phyloP scores from a whole-genome alignment of 1,140 invertebrate species.

The Alviniconcha marisindica region DNA sequence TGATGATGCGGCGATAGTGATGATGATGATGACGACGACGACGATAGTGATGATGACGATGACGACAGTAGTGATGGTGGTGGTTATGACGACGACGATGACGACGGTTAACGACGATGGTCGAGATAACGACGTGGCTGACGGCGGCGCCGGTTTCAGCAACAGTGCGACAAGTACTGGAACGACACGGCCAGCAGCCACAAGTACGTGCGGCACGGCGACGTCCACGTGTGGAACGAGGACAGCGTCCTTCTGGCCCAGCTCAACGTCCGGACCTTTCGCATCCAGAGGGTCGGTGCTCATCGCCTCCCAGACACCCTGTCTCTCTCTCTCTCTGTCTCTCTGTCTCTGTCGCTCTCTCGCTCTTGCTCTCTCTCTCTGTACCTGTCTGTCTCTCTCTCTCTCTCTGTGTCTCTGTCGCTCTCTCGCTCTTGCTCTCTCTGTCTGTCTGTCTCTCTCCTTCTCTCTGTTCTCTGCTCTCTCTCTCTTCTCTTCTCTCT shows the following conservation, averaged over 20 bases:
- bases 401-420: too few relatives aligned
- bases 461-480: background rate
- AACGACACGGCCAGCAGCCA: conserved; percentile 65
- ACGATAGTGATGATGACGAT: too few relatives aligned
- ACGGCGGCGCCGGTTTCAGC: conserved; percentile 61
- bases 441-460: background rate
- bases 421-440: background rate
- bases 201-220: conserved; percentile 68
- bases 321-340: background rate
- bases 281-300: conserved; percentile 62
- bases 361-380: too few relatives aligned
- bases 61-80: too few relatives aligned
- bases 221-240: conserved; percentile 70
- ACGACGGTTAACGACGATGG: too few relatives aligned
- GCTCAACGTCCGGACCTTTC: conserved; percentile 70
- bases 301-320: background rate
- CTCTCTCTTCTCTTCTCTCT: background rate
- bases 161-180: conserved; percentile 76
- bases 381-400: too few relatives aligned
- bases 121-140: too few relatives aligned
- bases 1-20: too few relatives aligned
- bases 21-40: too few relatives aligned
- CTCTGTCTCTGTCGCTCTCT: background rate
- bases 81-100: too few relatives aligned
- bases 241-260: conserved; percentile 64